A percentile compares a stretch with the other conserved stretches of the same genome.
These are phyloP conservation scores for Drosophila bocqueti DNA, from an alignment of 1,140 invertebrate species.

Conservation along the genomic window DNA sequence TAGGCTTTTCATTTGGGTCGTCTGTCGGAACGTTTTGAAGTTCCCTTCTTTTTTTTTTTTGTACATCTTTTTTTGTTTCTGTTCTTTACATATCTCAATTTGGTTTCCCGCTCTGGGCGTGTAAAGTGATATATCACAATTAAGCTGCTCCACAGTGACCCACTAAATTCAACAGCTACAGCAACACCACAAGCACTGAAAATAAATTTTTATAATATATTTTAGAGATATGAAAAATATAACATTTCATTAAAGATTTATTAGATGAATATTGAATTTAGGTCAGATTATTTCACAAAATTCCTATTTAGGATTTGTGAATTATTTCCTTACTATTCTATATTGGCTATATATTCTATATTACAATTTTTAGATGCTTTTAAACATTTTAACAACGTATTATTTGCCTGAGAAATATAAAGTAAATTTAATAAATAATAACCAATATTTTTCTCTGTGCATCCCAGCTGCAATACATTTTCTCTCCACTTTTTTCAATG, in stretches of 20 bases:
- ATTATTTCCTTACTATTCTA: background rate
- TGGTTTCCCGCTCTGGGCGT: constrained; percentile 21
- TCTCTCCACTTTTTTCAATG: constrained; percentile 54
- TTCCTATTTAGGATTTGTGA: background rate
- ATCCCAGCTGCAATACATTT: constrained; percentile 34
- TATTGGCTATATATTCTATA: too few relatives aligned
- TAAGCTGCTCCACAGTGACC: constrained; percentile 70
- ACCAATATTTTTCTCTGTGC: background rate
- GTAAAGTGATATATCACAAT: constrained; percentile 77
- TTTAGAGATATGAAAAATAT: background rate
- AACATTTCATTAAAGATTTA: background rate
- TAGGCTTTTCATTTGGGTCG: constrained; percentile 30
- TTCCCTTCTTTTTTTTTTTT: constrained; percentile 8
- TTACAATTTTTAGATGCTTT: background rate
- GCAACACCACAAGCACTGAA: constrained; percentile 1
- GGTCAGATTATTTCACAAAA: too few relatives aligned
- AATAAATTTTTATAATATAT: background rate
- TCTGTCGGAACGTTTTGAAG: constrained; percentile 44
- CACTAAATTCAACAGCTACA: constrained; percentile 48
- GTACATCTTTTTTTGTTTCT: background rate
- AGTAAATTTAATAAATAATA: background rate
- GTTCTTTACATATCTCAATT: constrained; percentile 23
- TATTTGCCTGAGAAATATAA: background rate
- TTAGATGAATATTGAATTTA: background rate
- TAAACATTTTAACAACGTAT: background rate